phyloP scores from a whole-genome alignment of 2,113 vertebrate species.

The Megalops atlanticus region DNA sequence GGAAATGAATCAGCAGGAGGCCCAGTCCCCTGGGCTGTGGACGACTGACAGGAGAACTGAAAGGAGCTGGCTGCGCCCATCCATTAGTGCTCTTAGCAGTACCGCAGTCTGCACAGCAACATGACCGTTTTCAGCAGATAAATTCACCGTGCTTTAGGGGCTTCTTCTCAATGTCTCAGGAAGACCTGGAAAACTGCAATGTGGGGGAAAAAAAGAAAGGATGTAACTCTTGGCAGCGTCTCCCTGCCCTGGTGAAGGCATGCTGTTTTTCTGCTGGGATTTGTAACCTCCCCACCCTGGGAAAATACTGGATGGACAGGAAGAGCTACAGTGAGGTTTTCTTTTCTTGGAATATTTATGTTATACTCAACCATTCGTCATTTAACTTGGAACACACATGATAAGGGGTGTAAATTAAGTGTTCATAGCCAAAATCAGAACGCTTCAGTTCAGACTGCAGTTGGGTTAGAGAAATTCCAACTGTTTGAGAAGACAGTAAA shows the following conservation, averaged over 20 bases:
- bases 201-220: neutral
- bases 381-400: no score
- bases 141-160: constrained; percentile 43
- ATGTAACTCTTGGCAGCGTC: constrained; percentile 19
- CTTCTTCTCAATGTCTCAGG: constrained; percentile 25
- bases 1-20: constrained; percentile 57
- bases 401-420: neutral
- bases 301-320: no score
- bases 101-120: constrained; percentile 45
- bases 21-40: constrained; percentile 43
- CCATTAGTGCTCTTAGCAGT: constrained; percentile 57
- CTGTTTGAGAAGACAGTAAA: neutral
- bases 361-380: no score
- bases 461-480: neutral
- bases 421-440: no score
- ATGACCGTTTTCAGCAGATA: constrained; percentile 55
- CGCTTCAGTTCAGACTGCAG: neutral
- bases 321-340: no score
- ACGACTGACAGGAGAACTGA: constrained; percentile 58
- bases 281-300: neutral
- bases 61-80: constrained; percentile 61
- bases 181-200: constrained; percentile 14
- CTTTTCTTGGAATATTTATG: no score
- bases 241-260: neutral
- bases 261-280: neutral